phyloP scores from a whole-genome alignment of 2,113 vertebrate species.

The Lutjanus erythropterus region DNA sequence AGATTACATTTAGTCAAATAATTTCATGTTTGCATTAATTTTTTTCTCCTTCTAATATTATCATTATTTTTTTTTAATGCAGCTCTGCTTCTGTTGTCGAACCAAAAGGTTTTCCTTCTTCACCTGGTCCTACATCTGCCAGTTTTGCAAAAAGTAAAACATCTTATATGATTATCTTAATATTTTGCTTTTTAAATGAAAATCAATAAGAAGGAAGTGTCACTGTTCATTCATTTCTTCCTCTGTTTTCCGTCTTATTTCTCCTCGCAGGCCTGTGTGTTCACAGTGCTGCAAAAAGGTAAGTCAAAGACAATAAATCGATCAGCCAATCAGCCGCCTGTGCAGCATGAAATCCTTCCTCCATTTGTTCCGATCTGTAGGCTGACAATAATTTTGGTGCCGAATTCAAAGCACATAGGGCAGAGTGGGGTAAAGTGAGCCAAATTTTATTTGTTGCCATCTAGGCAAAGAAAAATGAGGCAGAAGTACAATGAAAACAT shows the following conservation, averaged over 20 bases:
- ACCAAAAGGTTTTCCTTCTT: constrained; percentile 98
- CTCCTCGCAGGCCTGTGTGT: constrained; percentile 92
- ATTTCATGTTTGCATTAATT: neutral
- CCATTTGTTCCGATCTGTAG: neutral
- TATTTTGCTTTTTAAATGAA: neutral
- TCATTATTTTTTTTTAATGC: constrained; percentile 34
- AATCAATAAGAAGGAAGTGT: neutral
- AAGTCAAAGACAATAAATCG: too few species aligned
- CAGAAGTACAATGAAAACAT: too few species aligned
- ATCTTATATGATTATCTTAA: neutral
- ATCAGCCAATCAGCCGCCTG: neutral
- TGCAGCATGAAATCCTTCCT: neutral
- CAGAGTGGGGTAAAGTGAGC: too few species aligned
- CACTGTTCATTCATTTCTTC: neutral
- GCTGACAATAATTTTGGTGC: neutral
- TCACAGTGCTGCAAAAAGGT: constrained; percentile 99
- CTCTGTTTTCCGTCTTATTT: neutral
- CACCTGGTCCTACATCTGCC: constrained; percentile 98
- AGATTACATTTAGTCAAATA: neutral
- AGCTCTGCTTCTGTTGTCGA: constrained; percentile 99
- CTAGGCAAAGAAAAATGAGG: too few species aligned
- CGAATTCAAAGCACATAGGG: neutral
- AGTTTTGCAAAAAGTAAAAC: constrained; percentile 98
- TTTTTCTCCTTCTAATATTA: neutral
- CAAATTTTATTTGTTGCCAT: too few species aligned